Conservation (phyloP, 2,113 vertebrate genomes). For the Corythoichthys intestinalis region DNA sequence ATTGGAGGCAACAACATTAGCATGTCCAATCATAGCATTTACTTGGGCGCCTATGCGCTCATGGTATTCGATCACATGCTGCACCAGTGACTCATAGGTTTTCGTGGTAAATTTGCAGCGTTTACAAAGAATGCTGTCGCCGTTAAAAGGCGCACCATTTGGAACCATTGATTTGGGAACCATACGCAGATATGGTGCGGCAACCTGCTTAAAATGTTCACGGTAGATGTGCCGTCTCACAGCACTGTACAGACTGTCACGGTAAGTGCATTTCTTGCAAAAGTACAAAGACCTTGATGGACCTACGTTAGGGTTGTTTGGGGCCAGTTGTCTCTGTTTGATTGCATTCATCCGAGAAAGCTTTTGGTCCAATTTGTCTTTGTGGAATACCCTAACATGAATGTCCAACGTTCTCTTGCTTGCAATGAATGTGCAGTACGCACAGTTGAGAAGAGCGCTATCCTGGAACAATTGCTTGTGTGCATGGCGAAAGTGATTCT, state of each 20-base stretch:
- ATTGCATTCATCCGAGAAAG: background rate
- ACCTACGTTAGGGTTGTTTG: slow-evolving; percentile 80
- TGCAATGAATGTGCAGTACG: slow-evolving; percentile 93
- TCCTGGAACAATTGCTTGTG: slow-evolving; percentile 93
- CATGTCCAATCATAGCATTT: slow-evolving; percentile 97
- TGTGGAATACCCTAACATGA: slow-evolving; percentile 96
- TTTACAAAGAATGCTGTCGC: slow-evolving; percentile 89
- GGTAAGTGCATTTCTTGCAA: slow-evolving; percentile 98
- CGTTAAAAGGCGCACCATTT: slow-evolving; percentile 78
- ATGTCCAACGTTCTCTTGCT: slow-evolving; percentile 95
- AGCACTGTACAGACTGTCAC: slow-evolving; percentile 92
- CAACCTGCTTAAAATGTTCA: slow-evolving; percentile 98
- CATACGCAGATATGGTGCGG: slow-evolving; percentile 88
- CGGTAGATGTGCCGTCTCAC: slow-evolving; percentile 98
- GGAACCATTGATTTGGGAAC: slow-evolving; percentile 85
- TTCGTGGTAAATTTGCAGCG: slow-evolving; percentile 93
- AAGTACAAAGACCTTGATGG: slow-evolving; percentile 94
- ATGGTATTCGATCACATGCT: slow-evolving; percentile 95
- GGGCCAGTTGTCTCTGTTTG: slow-evolving; percentile 67
- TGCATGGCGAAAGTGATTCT: slow-evolving; percentile 98
- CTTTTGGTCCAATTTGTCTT: slow-evolving; percentile 67
- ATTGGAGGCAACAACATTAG: slow-evolving; percentile 82
- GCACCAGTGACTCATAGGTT: slow-evolving; percentile 92
- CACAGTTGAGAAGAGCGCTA: slow-evolving; percentile 92
- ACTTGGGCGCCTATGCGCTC: slow-evolving; percentile 95